Conservation (phyloP, 2,113 vertebrate species). For the Hylia prasina region DNA sequence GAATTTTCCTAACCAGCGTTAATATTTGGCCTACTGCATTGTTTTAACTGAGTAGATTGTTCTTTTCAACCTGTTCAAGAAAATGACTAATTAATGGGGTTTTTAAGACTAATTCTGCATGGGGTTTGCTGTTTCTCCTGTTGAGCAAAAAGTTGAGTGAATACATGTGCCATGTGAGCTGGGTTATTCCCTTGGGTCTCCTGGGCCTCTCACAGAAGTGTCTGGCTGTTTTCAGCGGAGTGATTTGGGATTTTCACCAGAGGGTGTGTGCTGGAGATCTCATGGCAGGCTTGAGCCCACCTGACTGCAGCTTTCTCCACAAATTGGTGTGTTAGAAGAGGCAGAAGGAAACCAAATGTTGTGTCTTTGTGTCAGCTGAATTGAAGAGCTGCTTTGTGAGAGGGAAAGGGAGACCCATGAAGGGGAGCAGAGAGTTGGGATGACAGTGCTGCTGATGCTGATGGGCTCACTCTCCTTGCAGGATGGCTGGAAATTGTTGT, state of each 20-base stretch:
- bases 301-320: neutral
- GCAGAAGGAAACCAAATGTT: neutral
- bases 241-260: neutral
- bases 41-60: neutral
- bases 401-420: neutral
- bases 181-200: neutral
- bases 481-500: neutral
- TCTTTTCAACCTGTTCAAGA: neutral
- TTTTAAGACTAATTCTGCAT: rapidly evolving
- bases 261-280: neutral
- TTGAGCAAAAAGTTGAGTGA: neutral
- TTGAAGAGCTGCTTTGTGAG: neutral
- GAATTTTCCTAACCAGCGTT: neutral
- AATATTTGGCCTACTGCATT: neutral
- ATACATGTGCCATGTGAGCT: neutral
- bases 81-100: neutral
- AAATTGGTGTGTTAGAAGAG: neutral
- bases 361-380: neutral
- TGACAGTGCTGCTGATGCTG: neutral
- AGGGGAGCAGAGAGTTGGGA: neutral
- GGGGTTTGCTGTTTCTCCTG: neutral
- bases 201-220: neutral
- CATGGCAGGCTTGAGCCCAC: neutral
- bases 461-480: neutral
- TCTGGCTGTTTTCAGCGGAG: neutral